Conservation (phyloP, 2,113 vertebrate genomes). For the Egretta garzetta region DNA sequence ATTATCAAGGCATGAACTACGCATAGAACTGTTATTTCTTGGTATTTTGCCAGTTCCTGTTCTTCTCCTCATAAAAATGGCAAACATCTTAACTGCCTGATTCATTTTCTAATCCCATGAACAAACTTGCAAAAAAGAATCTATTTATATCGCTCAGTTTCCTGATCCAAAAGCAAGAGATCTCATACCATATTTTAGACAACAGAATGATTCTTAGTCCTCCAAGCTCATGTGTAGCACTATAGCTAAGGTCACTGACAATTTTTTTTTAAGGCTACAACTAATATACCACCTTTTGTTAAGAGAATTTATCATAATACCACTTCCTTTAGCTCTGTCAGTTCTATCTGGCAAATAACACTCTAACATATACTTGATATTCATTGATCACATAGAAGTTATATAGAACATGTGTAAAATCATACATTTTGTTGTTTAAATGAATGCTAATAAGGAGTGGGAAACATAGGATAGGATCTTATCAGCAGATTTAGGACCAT, state of each 20-base stretch:
- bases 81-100: background rate
- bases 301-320: background rate
- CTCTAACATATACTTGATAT: background rate
- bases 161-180: background rate
- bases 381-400: background rate
- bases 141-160: background rate
- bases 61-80: background rate
- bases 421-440: background rate
- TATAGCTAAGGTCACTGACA: background rate
- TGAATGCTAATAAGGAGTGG: background rate
- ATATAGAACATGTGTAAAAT: background rate
- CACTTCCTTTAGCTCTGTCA: background rate
- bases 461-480: background rate
- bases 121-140: background rate
- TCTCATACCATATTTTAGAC: background rate
- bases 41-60: background rate
- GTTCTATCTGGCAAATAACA: background rate
- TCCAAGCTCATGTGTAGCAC: background rate
- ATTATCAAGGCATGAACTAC: background rate
- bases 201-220: background rate
- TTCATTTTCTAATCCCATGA: background rate
- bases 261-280: background rate
- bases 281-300: background rate
- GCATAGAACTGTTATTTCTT: background rate
- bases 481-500: background rate